These are phyloP conservation scores for Sciurus carolinensis DNA, from an alignment of 2,797 vertebrate genomes.

Conservation along the genomic window DNA sequence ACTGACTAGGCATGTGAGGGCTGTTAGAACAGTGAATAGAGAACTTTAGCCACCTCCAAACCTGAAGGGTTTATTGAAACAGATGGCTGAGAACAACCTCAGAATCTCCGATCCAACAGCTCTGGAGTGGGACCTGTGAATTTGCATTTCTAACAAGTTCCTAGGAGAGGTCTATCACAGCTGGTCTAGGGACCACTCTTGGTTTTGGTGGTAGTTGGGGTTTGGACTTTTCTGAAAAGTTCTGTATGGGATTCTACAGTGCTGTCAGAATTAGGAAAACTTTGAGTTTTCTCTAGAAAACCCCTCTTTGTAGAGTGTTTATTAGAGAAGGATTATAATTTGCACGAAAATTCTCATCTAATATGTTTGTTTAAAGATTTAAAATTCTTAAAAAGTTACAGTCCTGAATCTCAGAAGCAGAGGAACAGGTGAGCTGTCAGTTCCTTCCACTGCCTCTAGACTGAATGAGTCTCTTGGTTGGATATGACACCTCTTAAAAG, in stretches of 20 bases:
- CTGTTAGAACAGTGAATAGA: neutral
- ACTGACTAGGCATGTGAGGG: neutral
- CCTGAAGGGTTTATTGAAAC: neutral
- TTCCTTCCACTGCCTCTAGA: neutral
- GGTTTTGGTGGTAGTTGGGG: neutral
- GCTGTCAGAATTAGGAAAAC: neutral
- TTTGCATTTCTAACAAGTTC: neutral
- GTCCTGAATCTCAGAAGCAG: neutral
- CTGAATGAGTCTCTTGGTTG: neutral
- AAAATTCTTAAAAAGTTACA: neutral
- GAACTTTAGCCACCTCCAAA: neutral
- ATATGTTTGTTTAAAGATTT: neutral
- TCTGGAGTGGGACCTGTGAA: neutral
- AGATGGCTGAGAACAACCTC: neutral
- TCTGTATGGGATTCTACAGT: neutral
- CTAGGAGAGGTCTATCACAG: rapidly evolving
- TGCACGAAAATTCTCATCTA: neutral
- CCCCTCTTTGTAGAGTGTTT: neutral
- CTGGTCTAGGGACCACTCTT: neutral
- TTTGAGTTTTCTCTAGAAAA: neutral
- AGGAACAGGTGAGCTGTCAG: neutral
- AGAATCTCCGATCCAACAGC: neutral
- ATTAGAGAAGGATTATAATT: neutral
- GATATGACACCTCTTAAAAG: neutral
- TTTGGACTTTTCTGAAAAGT: neutral